phyloP scores from a whole-genome alignment of 2,113 vertebrate genomes.

The Chaenogobius annularis region DNA sequence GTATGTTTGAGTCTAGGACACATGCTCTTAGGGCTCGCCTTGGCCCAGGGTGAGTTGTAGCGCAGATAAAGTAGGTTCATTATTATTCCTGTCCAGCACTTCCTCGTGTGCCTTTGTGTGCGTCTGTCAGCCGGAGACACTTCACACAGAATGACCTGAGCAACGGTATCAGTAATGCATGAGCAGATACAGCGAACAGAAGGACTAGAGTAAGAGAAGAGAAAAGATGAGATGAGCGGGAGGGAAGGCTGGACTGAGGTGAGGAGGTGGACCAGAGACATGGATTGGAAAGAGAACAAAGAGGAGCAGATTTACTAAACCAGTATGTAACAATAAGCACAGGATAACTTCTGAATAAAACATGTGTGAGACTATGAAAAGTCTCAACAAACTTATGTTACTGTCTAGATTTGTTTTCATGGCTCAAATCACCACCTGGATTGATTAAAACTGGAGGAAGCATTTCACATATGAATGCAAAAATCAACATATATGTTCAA shows the following conservation, averaged over 20 bases:
- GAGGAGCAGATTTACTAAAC: neutral
- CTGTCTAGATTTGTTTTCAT: neutral
- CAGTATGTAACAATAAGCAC: neutral
- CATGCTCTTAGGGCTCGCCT: conserved; percentile 32
- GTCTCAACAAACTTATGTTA: neutral
- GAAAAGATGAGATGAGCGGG: conserved; percentile 2
- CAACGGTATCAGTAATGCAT: conserved; percentile 64
- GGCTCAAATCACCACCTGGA: no score
- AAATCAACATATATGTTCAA: no score
- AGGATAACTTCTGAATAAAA: neutral
- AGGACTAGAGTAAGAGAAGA: conserved; percentile 6
- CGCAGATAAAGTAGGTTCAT: conserved; percentile 23
- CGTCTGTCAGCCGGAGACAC: conserved; percentile 22
- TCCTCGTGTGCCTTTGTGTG: conserved; percentile 40
- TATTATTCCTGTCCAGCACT: conserved; percentile 40
- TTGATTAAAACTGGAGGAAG: no score
- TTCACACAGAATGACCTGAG: conserved; percentile 62
- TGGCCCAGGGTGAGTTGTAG: conserved; percentile 13
- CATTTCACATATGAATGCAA: no score
- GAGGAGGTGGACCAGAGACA: conserved; percentile 27
- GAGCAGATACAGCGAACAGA: conserved; percentile 40
- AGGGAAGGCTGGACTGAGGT: conserved; percentile 9
- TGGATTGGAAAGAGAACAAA: neutral
- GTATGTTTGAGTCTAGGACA: neutral
- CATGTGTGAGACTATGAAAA: neutral